Conservation (phyloP, 1,140 invertebrate genomes). For the Tetraneura akinire region DNA sequence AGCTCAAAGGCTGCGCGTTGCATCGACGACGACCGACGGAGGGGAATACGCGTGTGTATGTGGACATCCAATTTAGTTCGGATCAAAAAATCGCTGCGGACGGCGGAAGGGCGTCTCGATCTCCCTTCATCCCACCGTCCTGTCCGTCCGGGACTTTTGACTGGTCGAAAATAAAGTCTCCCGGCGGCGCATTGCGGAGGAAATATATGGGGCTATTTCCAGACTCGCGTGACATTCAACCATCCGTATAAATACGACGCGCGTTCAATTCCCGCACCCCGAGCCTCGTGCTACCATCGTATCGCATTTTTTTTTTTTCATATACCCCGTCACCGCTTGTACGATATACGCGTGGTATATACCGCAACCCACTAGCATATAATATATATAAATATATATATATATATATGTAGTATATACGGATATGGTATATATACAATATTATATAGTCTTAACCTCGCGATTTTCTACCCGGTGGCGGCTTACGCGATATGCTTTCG, state of each 20-base stretch:
- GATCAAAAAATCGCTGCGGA: constrained; percentile 47
- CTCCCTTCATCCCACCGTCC: not conserved
- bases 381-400: not conserved
- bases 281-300: not conserved
- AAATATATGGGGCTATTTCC: constrained; percentile 51
- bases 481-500: constrained; percentile 45
- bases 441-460: not conserved
- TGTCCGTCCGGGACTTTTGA: constrained; percentile 45
- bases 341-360: too few species aligned
- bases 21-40: not conserved
- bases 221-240: constrained; percentile 51
- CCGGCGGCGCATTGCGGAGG: constrained; percentile 50
- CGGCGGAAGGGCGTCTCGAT: not conserved
- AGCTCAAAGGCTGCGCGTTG: constrained; percentile 43
- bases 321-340: not conserved
- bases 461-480: not conserved
- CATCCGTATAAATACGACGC: constrained; percentile 52
- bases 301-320: not conserved
- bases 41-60: constrained; percentile 30
- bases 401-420: not conserved
- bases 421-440: not conserved
- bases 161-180: constrained; percentile 51
- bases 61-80: constrained; percentile 51
- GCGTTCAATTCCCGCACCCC: constrained; percentile 29
- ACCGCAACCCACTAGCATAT: too few species aligned